Conservation (phyloP, 2,113 vertebrate species). For the Anser brachyrhynchus region DNA sequence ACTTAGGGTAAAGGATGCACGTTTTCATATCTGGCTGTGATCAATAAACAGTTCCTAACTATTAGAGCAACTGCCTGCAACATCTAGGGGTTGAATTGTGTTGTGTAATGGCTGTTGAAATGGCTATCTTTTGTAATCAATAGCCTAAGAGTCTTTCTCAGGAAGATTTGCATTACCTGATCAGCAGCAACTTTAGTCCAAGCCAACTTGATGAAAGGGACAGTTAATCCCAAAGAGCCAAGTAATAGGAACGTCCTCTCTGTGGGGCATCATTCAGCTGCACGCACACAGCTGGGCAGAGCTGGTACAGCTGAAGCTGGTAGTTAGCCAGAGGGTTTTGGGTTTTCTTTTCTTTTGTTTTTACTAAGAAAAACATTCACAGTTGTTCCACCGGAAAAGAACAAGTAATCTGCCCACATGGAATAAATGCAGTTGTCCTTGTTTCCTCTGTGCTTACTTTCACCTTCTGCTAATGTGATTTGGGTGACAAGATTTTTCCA, state of each 20-base stretch:
- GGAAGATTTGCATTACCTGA: slow-evolving; percentile 37
- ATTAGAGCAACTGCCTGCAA: background rate
- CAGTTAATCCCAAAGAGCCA: slow-evolving; percentile 66
- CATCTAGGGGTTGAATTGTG: background rate
- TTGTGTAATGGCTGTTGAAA: background rate
- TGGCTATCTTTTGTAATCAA: slow-evolving; percentile 4
- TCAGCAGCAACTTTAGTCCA: slow-evolving; percentile 11
- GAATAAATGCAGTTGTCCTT: slow-evolving; percentile 12
- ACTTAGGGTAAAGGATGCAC: background rate
- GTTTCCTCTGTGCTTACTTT: slow-evolving; percentile 17
- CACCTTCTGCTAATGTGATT: slow-evolving; percentile 12
- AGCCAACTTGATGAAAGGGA: slow-evolving; percentile 45
- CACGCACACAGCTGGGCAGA: background rate
- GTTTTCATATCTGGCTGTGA: slow-evolving; percentile 1
- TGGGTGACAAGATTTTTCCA: slow-evolving; percentile 16
- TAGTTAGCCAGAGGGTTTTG: background rate
- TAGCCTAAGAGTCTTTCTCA: slow-evolving; percentile 8
- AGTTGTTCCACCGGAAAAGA: slow-evolving; percentile 26
- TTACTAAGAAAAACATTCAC: background rate
- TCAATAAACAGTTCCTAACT: slow-evolving; percentile 16
- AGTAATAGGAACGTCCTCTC: slow-evolving; percentile 28
- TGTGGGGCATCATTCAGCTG: background rate
- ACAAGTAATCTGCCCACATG: background rate
- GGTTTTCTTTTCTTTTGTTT: background rate
- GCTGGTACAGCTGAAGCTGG: background rate